Conservation (phyloP, 2,888 invertebrate species). For the Theretra japonica region DNA sequence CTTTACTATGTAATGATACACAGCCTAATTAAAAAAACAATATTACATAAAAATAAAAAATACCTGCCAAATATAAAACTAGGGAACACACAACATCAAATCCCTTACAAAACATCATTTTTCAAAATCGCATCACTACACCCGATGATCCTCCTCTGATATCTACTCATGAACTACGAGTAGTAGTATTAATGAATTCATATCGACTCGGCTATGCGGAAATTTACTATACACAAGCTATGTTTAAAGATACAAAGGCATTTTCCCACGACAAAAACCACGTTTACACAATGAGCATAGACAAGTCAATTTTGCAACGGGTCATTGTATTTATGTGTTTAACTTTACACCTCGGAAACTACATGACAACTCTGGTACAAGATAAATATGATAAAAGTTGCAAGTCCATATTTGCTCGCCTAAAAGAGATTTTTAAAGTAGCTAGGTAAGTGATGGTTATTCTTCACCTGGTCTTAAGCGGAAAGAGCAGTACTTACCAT, state of each 20-base stretch:
- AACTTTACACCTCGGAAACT: not conserved
- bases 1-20: no score
- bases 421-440: no score
- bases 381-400: no score
- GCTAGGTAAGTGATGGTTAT: no score
- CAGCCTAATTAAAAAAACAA: no score
- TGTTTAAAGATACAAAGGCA: conserved; percentile 6
- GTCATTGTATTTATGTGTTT: not conserved
- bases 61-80: no score
- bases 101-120: not conserved
- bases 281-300: not conserved
- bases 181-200: no score
- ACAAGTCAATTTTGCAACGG: conserved; percentile 12
- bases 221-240: conserved; percentile 10
- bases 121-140: not conserved
- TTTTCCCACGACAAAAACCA: conserved; percentile 14
- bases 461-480: no score
- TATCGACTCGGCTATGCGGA: not conserved
- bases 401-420: no score
- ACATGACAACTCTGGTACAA: not conserved
- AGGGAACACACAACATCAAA: no score
- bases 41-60: no score
- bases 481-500: no score
- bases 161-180: not conserved
- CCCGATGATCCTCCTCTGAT: not conserved